Evolutionary conservation across 2,797 vertebrate genomes (phyloP).

Genomic region (Ciconia nigra): DNA sequence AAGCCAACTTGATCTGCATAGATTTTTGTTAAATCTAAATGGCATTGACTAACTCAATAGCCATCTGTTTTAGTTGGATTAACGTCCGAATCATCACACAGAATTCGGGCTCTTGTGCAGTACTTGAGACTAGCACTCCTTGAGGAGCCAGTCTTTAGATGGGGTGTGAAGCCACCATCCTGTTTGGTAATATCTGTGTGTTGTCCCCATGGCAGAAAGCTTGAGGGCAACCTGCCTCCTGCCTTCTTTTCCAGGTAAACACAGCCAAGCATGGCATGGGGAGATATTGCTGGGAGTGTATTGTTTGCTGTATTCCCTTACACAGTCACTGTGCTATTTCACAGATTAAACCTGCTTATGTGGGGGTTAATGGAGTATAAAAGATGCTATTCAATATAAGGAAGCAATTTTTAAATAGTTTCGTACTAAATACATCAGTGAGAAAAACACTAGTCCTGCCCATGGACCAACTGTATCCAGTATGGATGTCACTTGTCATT

Average conservation of each 20-base stretch:
- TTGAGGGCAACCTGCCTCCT: background rate
- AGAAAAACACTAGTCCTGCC: background rate
- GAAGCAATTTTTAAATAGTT: background rate
- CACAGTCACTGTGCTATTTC: background rate
- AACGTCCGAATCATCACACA: background rate
- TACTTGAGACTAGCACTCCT: background rate
- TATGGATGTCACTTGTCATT: background rate
- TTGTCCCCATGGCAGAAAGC: background rate
- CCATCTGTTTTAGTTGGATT: background rate
- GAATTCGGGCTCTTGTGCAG: background rate
- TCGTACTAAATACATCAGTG: background rate
- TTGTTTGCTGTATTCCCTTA: background rate
- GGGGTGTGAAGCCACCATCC: background rate
- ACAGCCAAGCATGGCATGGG: background rate
- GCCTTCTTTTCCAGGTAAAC: background rate
- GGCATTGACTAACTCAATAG: background rate
- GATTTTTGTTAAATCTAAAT: background rate
- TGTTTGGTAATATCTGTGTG: background rate
- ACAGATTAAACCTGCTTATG: background rate
- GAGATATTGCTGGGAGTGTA: background rate
- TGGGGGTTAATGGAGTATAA: background rate
- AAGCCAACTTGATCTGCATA: background rate
- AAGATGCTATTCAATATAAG: background rate
- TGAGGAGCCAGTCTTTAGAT: background rate
- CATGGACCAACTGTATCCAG: background rate